A percentile compares a stretch with the other conserved stretches of the same genome.
phyloP scores from a whole-genome alignment of 2,797 vertebrate species.

The Oryzias dopingdopingensis region DNA sequence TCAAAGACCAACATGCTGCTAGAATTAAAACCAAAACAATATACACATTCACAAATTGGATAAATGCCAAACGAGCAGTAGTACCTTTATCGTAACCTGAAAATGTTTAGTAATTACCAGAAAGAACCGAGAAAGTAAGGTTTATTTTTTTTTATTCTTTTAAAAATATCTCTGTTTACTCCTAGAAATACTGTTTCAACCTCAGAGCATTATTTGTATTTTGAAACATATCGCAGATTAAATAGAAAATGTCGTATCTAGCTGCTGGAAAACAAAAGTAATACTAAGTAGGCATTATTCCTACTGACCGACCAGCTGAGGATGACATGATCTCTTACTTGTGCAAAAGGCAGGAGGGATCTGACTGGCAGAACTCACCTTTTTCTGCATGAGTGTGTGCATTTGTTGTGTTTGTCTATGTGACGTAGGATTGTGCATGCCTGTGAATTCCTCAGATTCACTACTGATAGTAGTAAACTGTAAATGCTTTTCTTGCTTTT shows the following conservation, averaged over 20 bases:
- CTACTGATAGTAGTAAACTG: constrained; percentile 40
- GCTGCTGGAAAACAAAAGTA: neutral
- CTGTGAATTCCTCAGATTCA: constrained; percentile 40
- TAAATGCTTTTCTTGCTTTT: constrained; percentile 12
- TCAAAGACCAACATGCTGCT: too few relatives aligned
- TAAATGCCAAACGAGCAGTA: neutral
- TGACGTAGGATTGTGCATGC: constrained; percentile 21
- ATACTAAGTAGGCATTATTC: constrained; percentile 2
- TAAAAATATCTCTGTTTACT: neutral
- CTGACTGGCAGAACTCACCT: constrained; percentile 4
- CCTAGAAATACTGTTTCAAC: constrained; percentile 1
- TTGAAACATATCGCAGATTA: neutral
- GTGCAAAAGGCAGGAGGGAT: neutral
- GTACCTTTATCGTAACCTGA: constrained; percentile 9
- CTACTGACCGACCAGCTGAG: neutral
- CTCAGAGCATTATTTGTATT: neutral
- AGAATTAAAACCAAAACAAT: too few relatives aligned
- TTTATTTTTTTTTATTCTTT: neutral
- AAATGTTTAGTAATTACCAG: constrained; percentile 9
- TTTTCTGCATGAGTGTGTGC: neutral
- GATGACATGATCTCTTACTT: constrained; percentile 8
- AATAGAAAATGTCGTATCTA: neutral
- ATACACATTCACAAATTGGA: constrained; percentile 1
- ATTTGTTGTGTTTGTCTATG: constrained; percentile 6
- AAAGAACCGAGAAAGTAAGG: constrained; percentile 3